Base-by-base conservation (phyloP, 2,888 invertebrate species). In the Ernsta delagoae region DNA sequence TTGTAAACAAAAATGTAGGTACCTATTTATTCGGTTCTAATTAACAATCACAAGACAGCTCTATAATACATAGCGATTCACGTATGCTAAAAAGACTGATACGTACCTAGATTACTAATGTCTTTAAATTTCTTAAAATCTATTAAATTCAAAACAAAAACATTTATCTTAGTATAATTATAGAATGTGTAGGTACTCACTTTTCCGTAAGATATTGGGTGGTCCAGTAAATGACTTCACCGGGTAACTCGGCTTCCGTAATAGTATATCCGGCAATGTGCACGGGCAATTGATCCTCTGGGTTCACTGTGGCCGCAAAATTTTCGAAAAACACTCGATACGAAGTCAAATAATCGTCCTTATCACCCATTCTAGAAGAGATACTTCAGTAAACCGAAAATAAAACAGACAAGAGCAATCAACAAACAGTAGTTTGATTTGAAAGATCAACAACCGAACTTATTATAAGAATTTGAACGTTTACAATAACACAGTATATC, bases 191-290 rank as follows among this genome's bases (percentile, higher is more conserved):
- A 9, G 36, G 43, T 70, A 94, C 95, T 96, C 92, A 97, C 97
- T 96, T 96, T 87, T 96, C 95, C 76, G 95, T 95, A 79, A 97
- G 94, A 90, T 97, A 97, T 84, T 96, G 96, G 68, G 96, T 94
- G 62, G 95, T 95, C 96, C 96, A 96, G 86, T 96, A 96, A 70
- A 96, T 94, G 73, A 97, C 95, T 84, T 96, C 96, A 59, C 97
- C 97, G 76, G 95, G 92, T 70, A 97, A 90, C 90, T 97, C 97
- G 8, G 93, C 87, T 77, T 96, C 95, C 56, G 95, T 94, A 77
- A 96, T 94, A 73, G 95, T 95, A 84, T 96, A 96, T 74, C 95
- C 95, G 74, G 95, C 95, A 71, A 96, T 95, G 82, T 95, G 95
- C 60, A 97, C 96, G 65, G 97, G 96, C 76, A 97, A 89, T 83